Conservation (phyloP, 2,797 vertebrate genomes). For the Xenops minutus region DNA sequence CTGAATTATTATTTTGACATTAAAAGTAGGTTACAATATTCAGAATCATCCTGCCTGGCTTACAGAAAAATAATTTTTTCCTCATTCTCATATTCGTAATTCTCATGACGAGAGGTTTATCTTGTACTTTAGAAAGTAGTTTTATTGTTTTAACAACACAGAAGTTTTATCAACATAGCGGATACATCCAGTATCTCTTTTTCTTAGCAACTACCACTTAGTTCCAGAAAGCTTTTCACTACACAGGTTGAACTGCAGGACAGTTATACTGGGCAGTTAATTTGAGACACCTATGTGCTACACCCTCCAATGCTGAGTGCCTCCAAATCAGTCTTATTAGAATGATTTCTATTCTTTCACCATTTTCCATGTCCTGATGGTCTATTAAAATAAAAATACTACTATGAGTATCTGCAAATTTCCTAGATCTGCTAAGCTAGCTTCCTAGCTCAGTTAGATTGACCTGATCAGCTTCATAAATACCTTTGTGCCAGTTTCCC, state of each 20-base stretch:
- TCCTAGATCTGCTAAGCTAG: not conserved
- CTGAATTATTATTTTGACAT: not conserved
- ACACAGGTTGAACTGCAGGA: not conserved
- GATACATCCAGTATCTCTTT: not conserved
- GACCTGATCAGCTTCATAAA: not conserved
- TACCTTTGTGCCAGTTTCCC: not conserved
- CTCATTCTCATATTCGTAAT: too few species aligned
- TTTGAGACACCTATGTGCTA: fast-evolving
- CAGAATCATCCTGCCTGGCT: not conserved
- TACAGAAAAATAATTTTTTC: not conserved
- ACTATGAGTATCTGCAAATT: not conserved
- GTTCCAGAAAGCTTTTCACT: not conserved
- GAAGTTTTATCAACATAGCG: not conserved
- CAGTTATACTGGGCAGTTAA: not conserved
- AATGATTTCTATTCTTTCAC: not conserved
- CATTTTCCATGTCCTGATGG: not conserved
- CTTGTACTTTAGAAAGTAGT: not conserved
- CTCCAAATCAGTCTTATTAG: not conserved
- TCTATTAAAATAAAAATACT: not conserved
- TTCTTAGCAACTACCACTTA: not conserved
- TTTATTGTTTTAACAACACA: not conserved
- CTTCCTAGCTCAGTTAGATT: not conserved
- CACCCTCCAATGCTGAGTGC: not conserved
- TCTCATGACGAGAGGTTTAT: not conserved
- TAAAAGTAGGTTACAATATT: not conserved